Evolutionary conservation across 2,888 invertebrate genomes (phyloP).

Genomic region (Cremastobaeus sp.): DNA sequence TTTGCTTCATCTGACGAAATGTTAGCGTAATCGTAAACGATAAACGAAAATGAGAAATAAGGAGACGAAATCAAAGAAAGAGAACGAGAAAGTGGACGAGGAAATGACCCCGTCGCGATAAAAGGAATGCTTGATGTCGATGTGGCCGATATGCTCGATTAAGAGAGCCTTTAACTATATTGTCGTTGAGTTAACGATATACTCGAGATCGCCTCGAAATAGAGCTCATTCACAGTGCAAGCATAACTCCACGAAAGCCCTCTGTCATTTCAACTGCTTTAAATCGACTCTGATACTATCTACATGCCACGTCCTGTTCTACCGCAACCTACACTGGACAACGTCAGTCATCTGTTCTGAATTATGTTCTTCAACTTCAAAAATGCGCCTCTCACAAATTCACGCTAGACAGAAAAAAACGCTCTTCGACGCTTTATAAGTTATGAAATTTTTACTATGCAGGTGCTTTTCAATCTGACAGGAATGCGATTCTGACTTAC

Average conservation of each 20-base stretch:
- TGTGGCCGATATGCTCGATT: conserved; percentile 59
- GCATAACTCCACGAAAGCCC: conserved; percentile 61
- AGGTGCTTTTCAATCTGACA: no score
- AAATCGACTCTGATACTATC: conserved; percentile 60
- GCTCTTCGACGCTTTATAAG: neutral
- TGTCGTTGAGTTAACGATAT: conserved; percentile 60
- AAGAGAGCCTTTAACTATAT: conserved; percentile 61
- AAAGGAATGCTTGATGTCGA: conserved; percentile 56
- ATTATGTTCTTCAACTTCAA: conserved; percentile 18
- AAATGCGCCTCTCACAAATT: conserved; percentile 34
- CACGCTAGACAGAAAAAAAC: conserved; percentile 10
- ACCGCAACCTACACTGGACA: conserved; percentile 51
- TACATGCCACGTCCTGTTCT: conserved; percentile 54
- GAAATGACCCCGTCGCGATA: conserved; percentile 56
- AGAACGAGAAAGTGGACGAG: conserved; percentile 33
- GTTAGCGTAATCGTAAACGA: neutral
- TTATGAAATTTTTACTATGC: conserved; percentile 5
- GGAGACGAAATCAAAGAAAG: conserved; percentile 3
- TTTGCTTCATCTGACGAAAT: no score
- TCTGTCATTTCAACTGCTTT: conserved; percentile 63
- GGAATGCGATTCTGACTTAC: no score
- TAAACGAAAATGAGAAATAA: conserved; percentile 2
- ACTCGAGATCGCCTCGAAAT: conserved; percentile 56
- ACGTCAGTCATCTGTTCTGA: conserved; percentile 52
- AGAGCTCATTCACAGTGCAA: conserved; percentile 51